These are phyloP conservation scores for Micropoecilia bifurca DNA, from an alignment of 2,797 vertebrate species.

Conservation along the genomic window DNA sequence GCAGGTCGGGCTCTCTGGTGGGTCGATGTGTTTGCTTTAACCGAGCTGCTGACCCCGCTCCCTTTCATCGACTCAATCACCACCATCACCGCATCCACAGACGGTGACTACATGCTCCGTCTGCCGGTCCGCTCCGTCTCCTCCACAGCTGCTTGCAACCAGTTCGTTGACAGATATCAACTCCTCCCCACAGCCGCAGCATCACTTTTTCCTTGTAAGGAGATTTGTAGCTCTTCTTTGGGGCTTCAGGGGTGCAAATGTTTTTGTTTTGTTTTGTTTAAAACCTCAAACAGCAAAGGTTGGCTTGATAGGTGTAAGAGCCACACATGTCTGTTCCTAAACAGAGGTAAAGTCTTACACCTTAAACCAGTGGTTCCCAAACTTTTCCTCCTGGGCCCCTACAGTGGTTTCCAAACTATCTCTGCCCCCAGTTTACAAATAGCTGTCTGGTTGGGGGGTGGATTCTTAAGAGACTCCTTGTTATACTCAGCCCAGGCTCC, in stretches of 20 bases:
- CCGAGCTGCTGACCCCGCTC: constrained; percentile 32
- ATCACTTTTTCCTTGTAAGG: constrained; percentile 71
- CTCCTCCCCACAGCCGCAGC: constrained; percentile 7
- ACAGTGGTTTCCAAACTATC: too few relatives aligned
- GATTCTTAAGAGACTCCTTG: too few relatives aligned
- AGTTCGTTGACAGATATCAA: constrained; percentile 48
- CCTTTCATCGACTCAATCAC: constrained; percentile 60
- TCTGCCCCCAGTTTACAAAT: too few relatives aligned
- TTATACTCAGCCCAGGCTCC: too few relatives aligned
- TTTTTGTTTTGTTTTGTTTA: constrained; percentile 1
- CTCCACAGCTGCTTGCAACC: constrained; percentile 21
- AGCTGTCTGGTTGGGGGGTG: too few relatives aligned
- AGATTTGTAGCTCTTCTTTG: constrained; percentile 18
- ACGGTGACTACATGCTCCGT: constrained; percentile 70
- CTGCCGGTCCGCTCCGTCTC: constrained; percentile 33
- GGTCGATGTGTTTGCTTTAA: constrained; percentile 54
- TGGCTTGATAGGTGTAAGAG: neutral
- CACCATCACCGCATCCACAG: constrained; percentile 60
- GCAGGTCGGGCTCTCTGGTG: constrained; percentile 46
- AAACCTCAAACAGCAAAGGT: constrained; percentile 25
- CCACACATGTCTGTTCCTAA: neutral
- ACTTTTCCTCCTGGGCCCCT: too few relatives aligned
- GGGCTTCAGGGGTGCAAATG: constrained; percentile 11
- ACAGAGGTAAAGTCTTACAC: neutral
- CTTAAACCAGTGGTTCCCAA: too few relatives aligned